A percentile compares a stretch with the other conserved stretches of the same genome.
These are phyloP conservation scores for Coelopa frigida DNA, from an alignment of 1,140 invertebrate species.

Conservation along the genomic window DNA sequence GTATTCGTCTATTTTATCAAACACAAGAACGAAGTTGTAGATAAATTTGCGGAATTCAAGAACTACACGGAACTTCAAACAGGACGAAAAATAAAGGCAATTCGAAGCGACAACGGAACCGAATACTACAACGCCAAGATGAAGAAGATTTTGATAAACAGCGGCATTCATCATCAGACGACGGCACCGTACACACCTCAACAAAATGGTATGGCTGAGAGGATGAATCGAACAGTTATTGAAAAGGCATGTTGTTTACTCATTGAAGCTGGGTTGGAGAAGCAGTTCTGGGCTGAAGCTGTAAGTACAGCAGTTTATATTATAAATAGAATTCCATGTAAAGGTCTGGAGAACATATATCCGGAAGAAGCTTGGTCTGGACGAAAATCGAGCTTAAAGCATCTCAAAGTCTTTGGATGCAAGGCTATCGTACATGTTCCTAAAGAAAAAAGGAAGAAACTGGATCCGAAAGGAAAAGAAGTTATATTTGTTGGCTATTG, in stretches of 20 bases:
- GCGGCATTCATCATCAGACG: constrained; percentile 23
- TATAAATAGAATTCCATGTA: constrained; percentile 21
- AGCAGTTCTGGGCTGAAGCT: constrained; percentile 37
- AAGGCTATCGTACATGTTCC: constrained; percentile 41
- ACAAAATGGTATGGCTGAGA: constrained; percentile 36
- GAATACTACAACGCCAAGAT: constrained; percentile 14
- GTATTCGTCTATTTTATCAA: constrained; percentile 43
- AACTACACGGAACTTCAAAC: constrained; percentile 22
- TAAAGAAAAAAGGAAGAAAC: constrained; percentile 32
- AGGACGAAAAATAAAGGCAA: constrained; percentile 18
- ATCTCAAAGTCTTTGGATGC: constrained; percentile 41
- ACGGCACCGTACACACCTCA: constrained; percentile 30
- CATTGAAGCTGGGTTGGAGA: constrained; percentile 27
- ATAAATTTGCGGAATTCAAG: constrained; percentile 31
- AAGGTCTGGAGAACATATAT: constrained; percentile 19
- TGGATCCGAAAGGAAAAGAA: constrained; percentile 29
- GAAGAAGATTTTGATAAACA: constrained; percentile 5
- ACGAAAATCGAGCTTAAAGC: constrained; percentile 20
- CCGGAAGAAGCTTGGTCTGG: constrained; percentile 36
- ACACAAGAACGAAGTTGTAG: constrained; percentile 37
- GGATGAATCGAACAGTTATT: constrained; percentile 28
- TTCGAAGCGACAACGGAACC: constrained; percentile 12
- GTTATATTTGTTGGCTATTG: constrained; percentile 45
- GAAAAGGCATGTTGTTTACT: constrained; percentile 38
- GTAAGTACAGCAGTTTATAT: constrained; percentile 23